Percentiles rank a stretch among this genome's conserved stretches.
phyloP scores from a whole-genome alignment of 2,888 invertebrate genomes.

The Melanargia galathea region DNA sequence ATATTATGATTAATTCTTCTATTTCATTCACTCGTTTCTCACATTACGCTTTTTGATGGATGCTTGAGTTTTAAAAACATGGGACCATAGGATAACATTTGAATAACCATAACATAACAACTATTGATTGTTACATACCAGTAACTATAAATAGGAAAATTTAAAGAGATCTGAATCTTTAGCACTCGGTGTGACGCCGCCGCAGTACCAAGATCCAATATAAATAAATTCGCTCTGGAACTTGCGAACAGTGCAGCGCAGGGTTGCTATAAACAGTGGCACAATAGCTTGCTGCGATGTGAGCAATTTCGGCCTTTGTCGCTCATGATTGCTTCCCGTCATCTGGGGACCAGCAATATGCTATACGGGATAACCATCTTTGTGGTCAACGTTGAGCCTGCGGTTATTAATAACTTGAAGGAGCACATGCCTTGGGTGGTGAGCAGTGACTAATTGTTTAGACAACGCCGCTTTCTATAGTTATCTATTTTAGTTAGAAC shows the following conservation, averaged over 20 bases:
- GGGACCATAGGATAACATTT: no score
- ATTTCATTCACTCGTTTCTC: no score
- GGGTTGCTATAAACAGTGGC: slow-evolving; percentile 9
- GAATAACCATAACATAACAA: no score
- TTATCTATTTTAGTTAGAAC: not conserved
- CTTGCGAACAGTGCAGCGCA: not conserved
- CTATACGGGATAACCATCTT: slow-evolving; percentile 15
- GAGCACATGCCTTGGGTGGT: not conserved
- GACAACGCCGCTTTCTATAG: not conserved
- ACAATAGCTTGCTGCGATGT: slow-evolving; percentile 10
- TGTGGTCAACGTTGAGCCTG: not conserved
- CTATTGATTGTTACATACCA: no score
- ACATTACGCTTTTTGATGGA: no score
- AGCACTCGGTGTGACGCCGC: not conserved
- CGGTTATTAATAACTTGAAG: slow-evolving; percentile 1
- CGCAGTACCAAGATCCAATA: not conserved
- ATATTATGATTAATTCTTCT: no score
- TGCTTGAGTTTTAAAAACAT: no score
- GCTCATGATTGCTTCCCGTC: slow-evolving; percentile 16
- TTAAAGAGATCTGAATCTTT: no score
- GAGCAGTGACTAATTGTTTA: not conserved
- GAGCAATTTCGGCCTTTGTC: slow-evolving; percentile 23
- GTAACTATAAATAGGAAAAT: no score
- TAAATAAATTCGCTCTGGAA: slow-evolving; percentile 8
- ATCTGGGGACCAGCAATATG: slow-evolving; percentile 3